Conservation (phyloP, 2,113 vertebrate species). For the Ailuropoda melanoleuca region DNA sequence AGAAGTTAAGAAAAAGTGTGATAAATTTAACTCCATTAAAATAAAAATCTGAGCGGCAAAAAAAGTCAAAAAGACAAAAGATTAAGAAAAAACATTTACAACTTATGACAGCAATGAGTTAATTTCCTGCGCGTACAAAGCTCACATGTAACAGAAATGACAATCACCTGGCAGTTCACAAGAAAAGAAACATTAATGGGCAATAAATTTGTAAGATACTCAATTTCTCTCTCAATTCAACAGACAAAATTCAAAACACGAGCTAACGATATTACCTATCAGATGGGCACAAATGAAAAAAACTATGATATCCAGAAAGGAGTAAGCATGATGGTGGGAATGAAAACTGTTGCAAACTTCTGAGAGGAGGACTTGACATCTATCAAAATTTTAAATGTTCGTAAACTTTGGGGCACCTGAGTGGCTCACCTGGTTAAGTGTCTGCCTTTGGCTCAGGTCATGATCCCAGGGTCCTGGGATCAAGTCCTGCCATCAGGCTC, state of each 20-base stretch:
- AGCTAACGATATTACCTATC: not conserved
- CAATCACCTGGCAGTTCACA: not conserved
- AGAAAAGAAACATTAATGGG: not conserved
- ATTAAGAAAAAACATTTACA: not conserved
- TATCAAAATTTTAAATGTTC: not conserved
- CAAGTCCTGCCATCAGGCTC: too few relatives aligned
- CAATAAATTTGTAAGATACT: not conserved
- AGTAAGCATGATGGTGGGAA: not conserved
- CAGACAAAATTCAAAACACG: not conserved
- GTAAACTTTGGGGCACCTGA: not conserved
- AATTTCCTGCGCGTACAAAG: not conserved
- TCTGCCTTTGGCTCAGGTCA: too few relatives aligned
- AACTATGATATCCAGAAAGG: not conserved
- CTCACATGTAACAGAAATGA: not conserved
- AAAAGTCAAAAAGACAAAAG: not conserved
- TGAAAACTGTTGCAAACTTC: not conserved
- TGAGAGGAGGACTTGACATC: not conserved
- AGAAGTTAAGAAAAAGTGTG: not conserved
- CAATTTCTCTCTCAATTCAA: not conserved
- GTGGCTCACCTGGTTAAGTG: too few relatives aligned
- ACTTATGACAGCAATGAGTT: not conserved
- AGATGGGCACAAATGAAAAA: not conserved
- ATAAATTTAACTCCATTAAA: not conserved
- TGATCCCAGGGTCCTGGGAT: too few relatives aligned
- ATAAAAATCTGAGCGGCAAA: not conserved